Percentiles rank a stretch among this genome's conserved stretches.
These are phyloP conservation scores for Lottia scabra DNA, from an alignment of 2,888 invertebrate genomes.

Conservation along the genomic window DNA sequence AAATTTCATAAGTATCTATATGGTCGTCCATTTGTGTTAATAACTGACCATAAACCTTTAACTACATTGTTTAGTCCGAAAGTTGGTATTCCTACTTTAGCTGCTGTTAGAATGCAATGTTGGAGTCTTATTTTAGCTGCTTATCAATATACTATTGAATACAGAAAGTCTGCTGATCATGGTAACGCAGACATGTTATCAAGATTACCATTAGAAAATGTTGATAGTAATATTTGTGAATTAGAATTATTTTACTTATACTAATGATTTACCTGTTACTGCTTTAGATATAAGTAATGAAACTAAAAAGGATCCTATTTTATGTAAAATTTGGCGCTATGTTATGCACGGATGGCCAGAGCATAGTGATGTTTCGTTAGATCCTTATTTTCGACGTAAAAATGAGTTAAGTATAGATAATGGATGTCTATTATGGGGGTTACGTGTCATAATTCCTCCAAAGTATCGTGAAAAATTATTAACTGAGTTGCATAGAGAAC, in stretches of 20 bases:
- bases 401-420: slow-evolving; percentile 18
- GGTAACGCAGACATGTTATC: slow-evolving; percentile 61
- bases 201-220: slow-evolving; percentile 35
- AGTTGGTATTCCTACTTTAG: slow-evolving; percentile 45
- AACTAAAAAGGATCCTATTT: slow-evolving; percentile 6
- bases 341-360: slow-evolving; percentile 4
- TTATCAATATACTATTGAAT: slow-evolving; percentile 61
- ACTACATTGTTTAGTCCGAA: slow-evolving; percentile 60
- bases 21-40: slow-evolving; percentile 65
- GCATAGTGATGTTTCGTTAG: not conserved
- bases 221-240: slow-evolving; percentile 3
- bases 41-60: slow-evolving; percentile 68
- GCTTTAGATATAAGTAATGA: slow-evolving; percentile 3
- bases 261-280: slow-evolving; percentile 5
- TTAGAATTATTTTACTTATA: slow-evolving; percentile 11
- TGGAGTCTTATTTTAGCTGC: slow-evolving; percentile 55
- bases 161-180: slow-evolving; percentile 46
- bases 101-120: slow-evolving; percentile 49
- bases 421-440: slow-evolving; percentile 29
- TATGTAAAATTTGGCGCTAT: not conserved
- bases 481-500: slow-evolving; percentile 30
- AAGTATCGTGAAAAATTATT: slow-evolving; percentile 15
- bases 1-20: slow-evolving; percentile 68
- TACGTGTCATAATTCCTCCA: slow-evolving; percentile 26
- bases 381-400: not conserved